A percentile compares a stretch with the other conserved stretches of the same genome.
Evolutionary conservation across 2,797 vertebrate species (phyloP).

Genomic region (Siniperca scherzeri): DNA sequence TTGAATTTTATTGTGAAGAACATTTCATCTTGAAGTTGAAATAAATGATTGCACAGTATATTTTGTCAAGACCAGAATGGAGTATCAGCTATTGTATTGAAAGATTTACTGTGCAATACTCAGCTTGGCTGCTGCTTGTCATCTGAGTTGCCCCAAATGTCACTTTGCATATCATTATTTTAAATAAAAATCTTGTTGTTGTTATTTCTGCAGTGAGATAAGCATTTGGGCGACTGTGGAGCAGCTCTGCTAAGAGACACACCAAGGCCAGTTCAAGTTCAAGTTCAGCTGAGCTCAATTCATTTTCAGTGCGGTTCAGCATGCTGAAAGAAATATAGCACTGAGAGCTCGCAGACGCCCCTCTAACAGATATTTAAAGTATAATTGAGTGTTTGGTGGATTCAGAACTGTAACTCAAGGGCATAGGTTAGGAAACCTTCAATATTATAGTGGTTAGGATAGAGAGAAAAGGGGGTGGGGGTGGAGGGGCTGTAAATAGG

Average conservation of each 20-base stretch:
- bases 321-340: constrained; percentile 42
- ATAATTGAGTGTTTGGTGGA: constrained; percentile 64
- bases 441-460: constrained; percentile 60
- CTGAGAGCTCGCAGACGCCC: constrained; percentile 37
- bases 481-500: constrained; percentile 44
- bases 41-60: background rate
- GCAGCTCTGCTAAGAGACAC: background rate
- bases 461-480: background rate
- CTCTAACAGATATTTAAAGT: constrained; percentile 63
- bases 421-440: constrained; percentile 74
- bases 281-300: constrained; percentile 27
- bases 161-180: background rate
- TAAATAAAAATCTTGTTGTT: background rate
- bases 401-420: constrained; percentile 54
- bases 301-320: constrained; percentile 33
- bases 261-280: constrained; percentile 16
- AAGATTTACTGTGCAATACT: background rate
- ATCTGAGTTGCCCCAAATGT: background rate
- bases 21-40: background rate
- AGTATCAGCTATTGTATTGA: background rate
- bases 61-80: background rate
- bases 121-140: background rate
- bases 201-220: constrained; percentile 4
- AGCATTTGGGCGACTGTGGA: background rate
- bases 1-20: background rate